Conservation (phyloP, 2,888 invertebrate genomes). For the Neuroscelio doddi region DNA sequence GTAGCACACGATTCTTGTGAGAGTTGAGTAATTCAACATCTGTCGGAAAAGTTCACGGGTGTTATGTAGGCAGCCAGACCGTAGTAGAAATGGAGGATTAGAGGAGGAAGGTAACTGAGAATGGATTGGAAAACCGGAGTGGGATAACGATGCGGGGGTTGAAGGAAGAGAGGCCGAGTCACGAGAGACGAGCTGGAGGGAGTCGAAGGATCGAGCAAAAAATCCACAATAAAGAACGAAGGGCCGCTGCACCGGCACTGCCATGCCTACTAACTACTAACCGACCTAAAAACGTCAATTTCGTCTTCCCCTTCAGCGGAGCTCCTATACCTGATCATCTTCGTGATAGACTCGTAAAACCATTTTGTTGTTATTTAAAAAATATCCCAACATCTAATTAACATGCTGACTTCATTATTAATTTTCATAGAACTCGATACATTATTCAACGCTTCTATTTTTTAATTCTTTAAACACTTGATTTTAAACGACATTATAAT, state of each 20-base stretch:
- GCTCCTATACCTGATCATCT: not conserved
- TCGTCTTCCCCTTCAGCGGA: slow-evolving; percentile 24
- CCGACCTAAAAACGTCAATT: slow-evolving; percentile 58
- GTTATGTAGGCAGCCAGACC: slow-evolving; percentile 31
- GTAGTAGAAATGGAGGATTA: slow-evolving; percentile 33
- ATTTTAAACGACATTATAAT: too few species aligned
- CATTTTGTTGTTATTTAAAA: too few species aligned
- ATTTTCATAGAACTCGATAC: too few species aligned
- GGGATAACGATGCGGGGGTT: slow-evolving; percentile 46
- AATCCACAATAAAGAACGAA: slow-evolving; percentile 54
- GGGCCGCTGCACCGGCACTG: slow-evolving; percentile 46
- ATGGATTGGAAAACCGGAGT: slow-evolving; percentile 47
- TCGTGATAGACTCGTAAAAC: too few species aligned
- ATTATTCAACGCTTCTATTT: too few species aligned
- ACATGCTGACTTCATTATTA: too few species aligned
- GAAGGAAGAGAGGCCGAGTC: slow-evolving; percentile 46
- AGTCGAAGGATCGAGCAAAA: slow-evolving; percentile 50
- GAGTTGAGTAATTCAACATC: slow-evolving; percentile 45
- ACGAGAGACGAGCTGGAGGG: slow-evolving; percentile 52
- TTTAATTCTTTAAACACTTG: too few species aligned
- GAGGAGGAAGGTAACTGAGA: slow-evolving; percentile 25
- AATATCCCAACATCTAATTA: too few species aligned
- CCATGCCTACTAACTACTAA: slow-evolving; percentile 50
- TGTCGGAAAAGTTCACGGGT: slow-evolving; percentile 45
- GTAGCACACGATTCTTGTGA: slow-evolving; percentile 26